These are phyloP conservation scores for Aphelinus certus DNA, from an alignment of 1,140 invertebrate genomes.

Conservation along the genomic window DNA sequence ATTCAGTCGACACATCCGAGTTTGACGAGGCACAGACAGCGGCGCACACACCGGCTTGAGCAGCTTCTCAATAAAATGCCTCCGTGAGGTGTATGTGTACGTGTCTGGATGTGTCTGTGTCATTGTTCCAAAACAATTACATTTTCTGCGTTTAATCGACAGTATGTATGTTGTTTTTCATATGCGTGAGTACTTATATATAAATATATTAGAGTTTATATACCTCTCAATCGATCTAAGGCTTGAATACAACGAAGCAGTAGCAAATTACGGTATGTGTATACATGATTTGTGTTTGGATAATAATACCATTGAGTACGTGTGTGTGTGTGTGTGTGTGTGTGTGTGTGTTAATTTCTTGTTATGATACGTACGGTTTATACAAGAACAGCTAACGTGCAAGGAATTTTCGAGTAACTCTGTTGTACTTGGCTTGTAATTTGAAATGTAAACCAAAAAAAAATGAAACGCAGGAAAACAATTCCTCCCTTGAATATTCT, in stretches of 20 bases:
- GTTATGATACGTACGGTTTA: conserved; percentile 48
- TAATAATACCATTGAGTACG: neutral
- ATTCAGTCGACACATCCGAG: too few relatives aligned
- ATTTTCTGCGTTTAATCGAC: conserved; percentile 3
- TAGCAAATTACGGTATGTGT: conserved; percentile 45
- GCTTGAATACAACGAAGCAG: conserved; percentile 59
- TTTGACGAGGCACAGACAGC: too few relatives aligned
- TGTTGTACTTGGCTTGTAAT: conserved; percentile 39
- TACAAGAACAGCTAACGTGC: conserved; percentile 62
- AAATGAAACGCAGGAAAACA: neutral
- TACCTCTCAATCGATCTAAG: conserved; percentile 50
- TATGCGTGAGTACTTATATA: conserved; percentile 39
- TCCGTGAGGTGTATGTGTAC: conserved; percentile 48
- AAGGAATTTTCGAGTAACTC: conserved; percentile 46
- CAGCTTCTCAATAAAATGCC: conserved; percentile 67
- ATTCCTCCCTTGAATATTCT: too few relatives aligned
- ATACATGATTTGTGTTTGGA: too few relatives aligned
- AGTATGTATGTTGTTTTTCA: conserved; percentile 44
- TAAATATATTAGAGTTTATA: conserved; percentile 29
- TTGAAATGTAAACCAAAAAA: conserved; percentile 26
- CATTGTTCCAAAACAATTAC: neutral
- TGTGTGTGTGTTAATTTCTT: conserved; percentile 44
- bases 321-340: conserved; percentile 39
- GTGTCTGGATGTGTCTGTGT: neutral
- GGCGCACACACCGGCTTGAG: conserved; percentile 27